Percentiles rank a stretch among this genome's conserved stretches.
phyloP scores from a whole-genome alignment of 2,888 invertebrate species.

The Tiliacea citrago region DNA sequence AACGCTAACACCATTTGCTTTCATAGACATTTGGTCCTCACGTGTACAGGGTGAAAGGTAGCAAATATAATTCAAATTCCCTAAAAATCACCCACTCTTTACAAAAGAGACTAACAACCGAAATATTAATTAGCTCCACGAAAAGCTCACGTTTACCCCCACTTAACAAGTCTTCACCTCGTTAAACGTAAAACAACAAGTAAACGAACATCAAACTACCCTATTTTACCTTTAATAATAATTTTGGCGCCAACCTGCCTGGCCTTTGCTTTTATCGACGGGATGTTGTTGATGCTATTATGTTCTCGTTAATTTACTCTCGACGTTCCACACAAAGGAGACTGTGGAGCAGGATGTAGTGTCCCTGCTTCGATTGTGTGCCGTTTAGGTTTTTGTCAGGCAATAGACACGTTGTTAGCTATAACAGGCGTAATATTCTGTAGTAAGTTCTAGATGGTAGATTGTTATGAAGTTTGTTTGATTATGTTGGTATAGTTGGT shows the following conservation, averaged over 20 bases:
- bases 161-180: conserved; percentile 9
- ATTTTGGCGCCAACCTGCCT: conserved; percentile 36
- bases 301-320: conserved; percentile 39
- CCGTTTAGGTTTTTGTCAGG: conserved; percentile 39
- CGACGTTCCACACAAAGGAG: conserved; percentile 40
- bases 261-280: conserved; percentile 27
- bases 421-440: not conserved
- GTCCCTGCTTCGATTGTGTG: conserved; percentile 25
- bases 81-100: not conserved
- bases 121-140: not conserved
- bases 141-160: not conserved
- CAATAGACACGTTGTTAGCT: conserved; percentile 23
- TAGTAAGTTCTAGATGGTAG: conserved; percentile 13
- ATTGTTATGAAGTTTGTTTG: not conserved
- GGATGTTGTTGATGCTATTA: conserved; percentile 46
- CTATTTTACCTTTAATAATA: conserved; percentile 33
- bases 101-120: not conserved
- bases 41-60: too few species aligned
- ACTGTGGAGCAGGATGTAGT: conserved; percentile 36
- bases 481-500: not conserved
- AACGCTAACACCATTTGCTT: too few species aligned
- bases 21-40: too few species aligned
- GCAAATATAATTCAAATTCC: too few species aligned
- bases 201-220: conserved; percentile 30
- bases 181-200: conserved; percentile 18